Conservation (phyloP, 2,888 invertebrate genomes). For the Aphidoletes aphidimyza region DNA sequence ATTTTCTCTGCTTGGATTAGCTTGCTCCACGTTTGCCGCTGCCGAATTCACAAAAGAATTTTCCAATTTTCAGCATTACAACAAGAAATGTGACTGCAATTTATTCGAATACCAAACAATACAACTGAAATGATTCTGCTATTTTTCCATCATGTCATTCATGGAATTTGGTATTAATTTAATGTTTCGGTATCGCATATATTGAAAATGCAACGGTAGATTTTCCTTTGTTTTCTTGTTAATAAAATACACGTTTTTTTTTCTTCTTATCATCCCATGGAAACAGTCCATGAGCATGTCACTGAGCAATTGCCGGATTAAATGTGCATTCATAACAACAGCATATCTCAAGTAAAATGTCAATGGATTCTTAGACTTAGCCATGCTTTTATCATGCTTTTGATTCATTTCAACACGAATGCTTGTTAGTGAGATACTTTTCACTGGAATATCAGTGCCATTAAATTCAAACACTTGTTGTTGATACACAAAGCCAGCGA, state of each 20-base stretch:
- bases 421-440: too few relatives aligned
- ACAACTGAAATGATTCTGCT: not conserved
- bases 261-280: not conserved
- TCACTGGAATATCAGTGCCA: too few relatives aligned
- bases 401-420: too few relatives aligned
- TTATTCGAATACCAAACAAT: not conserved
- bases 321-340: too few relatives aligned
- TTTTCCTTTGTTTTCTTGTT: too few relatives aligned
- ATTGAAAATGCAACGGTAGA: not conserved
- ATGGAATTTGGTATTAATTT: slow-evolving; percentile 37
- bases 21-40: not conserved
- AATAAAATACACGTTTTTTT: not conserved
- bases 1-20: not conserved
- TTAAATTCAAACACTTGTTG: too few relatives aligned
- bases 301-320: too few relatives aligned
- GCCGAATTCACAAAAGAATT: not conserved
- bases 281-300: too few relatives aligned
- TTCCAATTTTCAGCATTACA: not conserved
- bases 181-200: not conserved
- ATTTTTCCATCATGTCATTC: slow-evolving; percentile 8
- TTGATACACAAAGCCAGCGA: too few relatives aligned
- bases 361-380: too few relatives aligned
- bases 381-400: too few relatives aligned
- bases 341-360: too few relatives aligned
- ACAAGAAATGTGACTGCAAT: not conserved